A percentile compares a stretch with the other conserved stretches of the same genome.
Conservation (phyloP, 1,140 invertebrate species). For the Bombus impatiens region DNA sequence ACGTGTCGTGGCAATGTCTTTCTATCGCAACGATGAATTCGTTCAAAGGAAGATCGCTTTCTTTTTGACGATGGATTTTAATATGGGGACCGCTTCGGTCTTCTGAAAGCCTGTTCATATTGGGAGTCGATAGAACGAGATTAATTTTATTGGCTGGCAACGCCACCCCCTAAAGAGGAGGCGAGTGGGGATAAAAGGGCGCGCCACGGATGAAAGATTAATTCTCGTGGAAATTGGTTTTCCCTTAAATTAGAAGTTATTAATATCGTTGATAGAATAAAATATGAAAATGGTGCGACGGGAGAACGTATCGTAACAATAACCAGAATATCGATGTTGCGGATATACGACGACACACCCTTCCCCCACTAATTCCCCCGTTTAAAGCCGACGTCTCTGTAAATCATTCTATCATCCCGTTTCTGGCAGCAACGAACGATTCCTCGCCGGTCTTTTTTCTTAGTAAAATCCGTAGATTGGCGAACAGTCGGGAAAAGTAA, state of each 20-base stretch:
- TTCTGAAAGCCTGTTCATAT: slow-evolving; percentile 5
- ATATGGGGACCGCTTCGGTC: not conserved
- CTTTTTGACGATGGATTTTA: slow-evolving; percentile 23
- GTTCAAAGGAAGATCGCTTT: not conserved
- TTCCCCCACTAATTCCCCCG: no score
- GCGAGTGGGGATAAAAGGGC: no score
- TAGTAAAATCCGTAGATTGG: no score
- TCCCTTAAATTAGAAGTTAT: not conserved
- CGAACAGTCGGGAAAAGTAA: not conserved
- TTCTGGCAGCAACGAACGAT: no score
- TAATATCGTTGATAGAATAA: not conserved
- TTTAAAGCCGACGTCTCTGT: no score
- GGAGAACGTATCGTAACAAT: not conserved
- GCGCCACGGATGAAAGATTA: no score
- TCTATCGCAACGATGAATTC: slow-evolving; percentile 42
- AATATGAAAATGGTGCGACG: not conserved
- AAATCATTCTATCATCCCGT: no score
- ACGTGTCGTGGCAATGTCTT: slow-evolving; percentile 62
- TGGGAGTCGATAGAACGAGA: not conserved
- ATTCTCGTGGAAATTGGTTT: no score
- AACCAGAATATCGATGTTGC: no score
- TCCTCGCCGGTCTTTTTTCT: not conserved
- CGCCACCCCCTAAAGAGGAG: not conserved
- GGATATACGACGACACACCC: no score
- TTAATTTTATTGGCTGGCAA: slow-evolving; percentile 25